Percentiles rank a stretch among this genome's conserved stretches.
Evolutionary conservation across 2,113 vertebrate genomes (phyloP).

Genomic region (Periophthalmus modestus): DNA sequence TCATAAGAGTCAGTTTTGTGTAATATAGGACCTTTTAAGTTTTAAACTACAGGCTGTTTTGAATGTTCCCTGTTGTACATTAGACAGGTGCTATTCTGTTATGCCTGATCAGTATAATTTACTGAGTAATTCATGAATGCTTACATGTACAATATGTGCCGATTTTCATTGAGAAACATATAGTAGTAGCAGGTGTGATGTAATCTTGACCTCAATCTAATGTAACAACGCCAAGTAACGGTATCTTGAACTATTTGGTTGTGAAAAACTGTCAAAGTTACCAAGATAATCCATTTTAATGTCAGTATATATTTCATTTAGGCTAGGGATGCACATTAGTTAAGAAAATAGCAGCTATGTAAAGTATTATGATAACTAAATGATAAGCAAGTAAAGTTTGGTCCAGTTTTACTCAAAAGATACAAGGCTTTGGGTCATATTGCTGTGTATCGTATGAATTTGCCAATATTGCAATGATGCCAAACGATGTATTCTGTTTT

Average conservation of each 20-base stretch:
- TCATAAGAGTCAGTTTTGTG: too few relatives aligned
- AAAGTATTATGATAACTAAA: not conserved
- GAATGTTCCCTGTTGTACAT: not conserved
- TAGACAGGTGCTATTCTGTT: not conserved
- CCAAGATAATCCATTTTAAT: constrained; percentile 22
- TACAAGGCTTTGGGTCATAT: not conserved
- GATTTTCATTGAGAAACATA: constrained; percentile 41
- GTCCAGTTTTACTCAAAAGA: not conserved
- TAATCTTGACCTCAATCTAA: constrained; percentile 61
- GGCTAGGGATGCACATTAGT: not conserved
- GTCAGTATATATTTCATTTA: constrained; percentile 43
- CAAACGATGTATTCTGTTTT: not conserved
- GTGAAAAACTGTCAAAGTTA: constrained; percentile 45
- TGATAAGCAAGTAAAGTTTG: not conserved
- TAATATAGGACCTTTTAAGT: not conserved
- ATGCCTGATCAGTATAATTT: constrained; percentile 14
- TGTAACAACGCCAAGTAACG: constrained; percentile 53
- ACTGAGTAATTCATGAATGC: constrained; percentile 49
- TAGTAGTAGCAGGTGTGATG: constrained; percentile 51
- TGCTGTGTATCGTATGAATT: not conserved
- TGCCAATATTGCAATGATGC: not conserved
- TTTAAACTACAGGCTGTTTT: not conserved
- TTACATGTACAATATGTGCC: constrained; percentile 48
- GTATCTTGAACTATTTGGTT: constrained; percentile 37
- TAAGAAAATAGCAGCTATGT: not conserved